These are phyloP conservation scores for Mythimna vitellina DNA, from an alignment of 2,888 invertebrate genomes.

Conservation along the genomic window DNA sequence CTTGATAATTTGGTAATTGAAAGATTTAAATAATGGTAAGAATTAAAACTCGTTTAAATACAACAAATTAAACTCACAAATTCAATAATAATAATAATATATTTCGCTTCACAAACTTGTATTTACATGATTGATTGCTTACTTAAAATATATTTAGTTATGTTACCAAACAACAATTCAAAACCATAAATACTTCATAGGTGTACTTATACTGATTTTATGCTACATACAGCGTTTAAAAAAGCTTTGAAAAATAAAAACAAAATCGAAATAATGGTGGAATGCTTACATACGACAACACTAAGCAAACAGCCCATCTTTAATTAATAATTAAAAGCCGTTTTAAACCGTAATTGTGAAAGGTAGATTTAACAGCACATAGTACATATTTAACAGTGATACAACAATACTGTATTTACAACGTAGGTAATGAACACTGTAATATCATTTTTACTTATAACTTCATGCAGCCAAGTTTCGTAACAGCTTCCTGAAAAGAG, in stretches of 20 bases:
- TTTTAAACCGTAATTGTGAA: slow-evolving; percentile 43
- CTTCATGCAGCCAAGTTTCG: slow-evolving; percentile 77
- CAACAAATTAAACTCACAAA: slow-evolving; percentile 52
- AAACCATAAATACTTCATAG: slow-evolving; percentile 81
- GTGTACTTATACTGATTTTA: slow-evolving; percentile 84
- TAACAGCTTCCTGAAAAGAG: slow-evolving; percentile 32
- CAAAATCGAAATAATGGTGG: slow-evolving; percentile 75
- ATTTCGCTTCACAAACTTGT: slow-evolving; percentile 88
- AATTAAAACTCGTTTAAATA: too few relatives aligned
- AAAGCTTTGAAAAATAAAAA: slow-evolving; percentile 74
- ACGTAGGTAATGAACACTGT: slow-evolving; percentile 79
- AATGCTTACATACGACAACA: slow-evolving; percentile 84
- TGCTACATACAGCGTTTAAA: slow-evolving; percentile 70
- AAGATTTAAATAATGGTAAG: too few relatives aligned
- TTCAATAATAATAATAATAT: slow-evolving; percentile 85
- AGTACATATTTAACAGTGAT: slow-evolving; percentile 71
- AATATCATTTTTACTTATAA: slow-evolving; percentile 77
- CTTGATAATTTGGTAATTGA: too few relatives aligned
- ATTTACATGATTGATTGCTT: slow-evolving; percentile 88
- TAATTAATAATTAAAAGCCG: slow-evolving; percentile 36
- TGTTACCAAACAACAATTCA: slow-evolving; percentile 83
- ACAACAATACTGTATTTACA: slow-evolving; percentile 85
- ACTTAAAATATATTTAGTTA: slow-evolving; percentile 84
- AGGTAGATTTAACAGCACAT: slow-evolving; percentile 57
- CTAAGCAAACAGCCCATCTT: slow-evolving; percentile 70